Evolutionary conservation across 2,888 invertebrate genomes (phyloP), one percentile per base, ranked within the genome.

Genomic region (Diplolepis rosae): DNA sequence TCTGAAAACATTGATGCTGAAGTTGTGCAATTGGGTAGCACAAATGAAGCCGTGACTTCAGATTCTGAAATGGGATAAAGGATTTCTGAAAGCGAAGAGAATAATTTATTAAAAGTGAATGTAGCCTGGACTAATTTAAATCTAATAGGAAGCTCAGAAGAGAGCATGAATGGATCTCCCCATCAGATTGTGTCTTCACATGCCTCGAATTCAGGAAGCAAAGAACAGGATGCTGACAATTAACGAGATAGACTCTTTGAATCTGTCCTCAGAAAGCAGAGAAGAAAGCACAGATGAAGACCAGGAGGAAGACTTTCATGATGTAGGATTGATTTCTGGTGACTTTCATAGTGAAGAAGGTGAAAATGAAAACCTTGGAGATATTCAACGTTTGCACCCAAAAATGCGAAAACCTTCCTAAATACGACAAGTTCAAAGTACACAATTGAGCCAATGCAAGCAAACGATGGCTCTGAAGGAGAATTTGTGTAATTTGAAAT

Each of bases 401-500:
- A n/a, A n/a, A n/a, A n/a, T n/a, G n/a, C n/a, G n/a, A n/a, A n/a
- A n/a, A n/a, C n/a, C n/a, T n/a, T n/a, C n/a, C n/a, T n/a, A n/a
- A n/a, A n/a, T n/a, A n/a, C n/a, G n/a, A n/a, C 39, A n/a, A n/a
- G 39, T 42, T 13, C 39, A 42, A 42, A 42, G n/a, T 42, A 42
- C 15, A n/a, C 39, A 42, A 42, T 42, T n/a, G 39, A 42, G 6
- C 39, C 39, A 42, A n/a, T n/a, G n/a, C 4, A 42, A 42, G 39
- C 39, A 42, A 42, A 42, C 39, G 39, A 42, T 42, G n/a, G 39
- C 9, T 42, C 39, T n/a, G n/a, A 42, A 42, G 73, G 39, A 42
- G 39, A 42, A 50, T 66, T 66, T 39, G 28, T 48, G 2, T 78
- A 79, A 56, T 70, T 79, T 42, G 75, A 71, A 5, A 73, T 79